These are phyloP conservation scores for Cricetomys ansorgei DNA, from an alignment of 2,113 vertebrate species.

Conservation along the genomic window DNA sequence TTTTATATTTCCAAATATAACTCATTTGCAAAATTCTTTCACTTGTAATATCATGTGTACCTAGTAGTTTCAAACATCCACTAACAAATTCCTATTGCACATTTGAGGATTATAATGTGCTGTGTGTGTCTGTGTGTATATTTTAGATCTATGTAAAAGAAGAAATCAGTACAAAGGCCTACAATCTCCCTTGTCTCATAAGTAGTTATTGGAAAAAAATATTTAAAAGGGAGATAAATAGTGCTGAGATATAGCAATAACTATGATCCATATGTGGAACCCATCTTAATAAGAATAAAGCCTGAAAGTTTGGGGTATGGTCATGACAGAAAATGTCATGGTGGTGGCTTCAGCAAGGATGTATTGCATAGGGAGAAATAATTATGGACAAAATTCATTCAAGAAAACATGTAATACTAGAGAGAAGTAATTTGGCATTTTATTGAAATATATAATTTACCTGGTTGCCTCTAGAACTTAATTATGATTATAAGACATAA, in stretches of 20 bases:
- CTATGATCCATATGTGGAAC: fast-evolving
- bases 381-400: neutral
- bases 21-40: neutral
- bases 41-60: neutral
- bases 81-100: neutral
- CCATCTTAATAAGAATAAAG: neutral
- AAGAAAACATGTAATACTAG: neutral
- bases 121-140: neutral
- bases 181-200: neutral
- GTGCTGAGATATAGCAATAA: neutral
- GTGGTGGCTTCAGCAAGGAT: neutral
- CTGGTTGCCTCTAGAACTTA: neutral
- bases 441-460: neutral
- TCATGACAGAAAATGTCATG: neutral
- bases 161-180: neutral
- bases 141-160: neutral
- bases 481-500: neutral
- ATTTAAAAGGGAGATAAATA: neutral
- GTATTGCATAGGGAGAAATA: neutral
- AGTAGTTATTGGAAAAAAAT: neutral
- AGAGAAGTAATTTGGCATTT: neutral
- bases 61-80: neutral
- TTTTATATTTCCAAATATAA: slow-evolving; percentile 2
- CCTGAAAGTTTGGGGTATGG: neutral
- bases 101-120: neutral